Evolutionary conservation across 2,113 vertebrate species (phyloP).

Genomic region (Etia nguti): DNA sequence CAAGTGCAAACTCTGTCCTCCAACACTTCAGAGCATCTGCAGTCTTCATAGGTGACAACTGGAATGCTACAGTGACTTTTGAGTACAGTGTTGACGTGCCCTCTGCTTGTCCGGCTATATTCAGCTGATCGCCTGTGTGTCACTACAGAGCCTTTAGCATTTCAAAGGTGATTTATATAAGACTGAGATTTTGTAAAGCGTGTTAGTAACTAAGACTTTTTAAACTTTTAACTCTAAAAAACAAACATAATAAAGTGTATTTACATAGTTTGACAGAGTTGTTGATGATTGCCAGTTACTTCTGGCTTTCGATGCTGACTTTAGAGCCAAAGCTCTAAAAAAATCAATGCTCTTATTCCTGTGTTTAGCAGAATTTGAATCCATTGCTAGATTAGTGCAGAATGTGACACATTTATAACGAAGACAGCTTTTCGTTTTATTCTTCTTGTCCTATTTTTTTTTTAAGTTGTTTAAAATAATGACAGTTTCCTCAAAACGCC

Average conservation of each 20-base stretch:
- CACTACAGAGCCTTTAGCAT: background rate
- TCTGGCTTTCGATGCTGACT: background rate
- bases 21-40: constrained; percentile 24
- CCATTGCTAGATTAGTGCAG: too few species aligned
- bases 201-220: background rate
- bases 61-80: constrained; percentile 15
- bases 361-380: background rate
- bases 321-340: background rate
- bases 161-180: background rate
- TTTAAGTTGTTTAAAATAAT: background rate
- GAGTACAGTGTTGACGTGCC: constrained; percentile 3
- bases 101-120: constrained; percentile 20
- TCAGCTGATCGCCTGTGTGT: background rate
- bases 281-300: background rate
- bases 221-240: background rate
- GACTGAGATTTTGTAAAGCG: background rate
- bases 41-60: constrained; percentile 18
- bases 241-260: background rate
- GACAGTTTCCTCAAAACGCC: background rate
- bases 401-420: too few species aligned
- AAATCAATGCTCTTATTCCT: background rate
- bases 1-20: constrained; percentile 10
- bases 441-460: background rate
- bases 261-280: background rate
- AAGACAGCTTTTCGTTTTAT: background rate